Evolutionary conservation across 2,888 invertebrate species (phyloP).

Genomic region (Synanthedon tipuliformis): DNA sequence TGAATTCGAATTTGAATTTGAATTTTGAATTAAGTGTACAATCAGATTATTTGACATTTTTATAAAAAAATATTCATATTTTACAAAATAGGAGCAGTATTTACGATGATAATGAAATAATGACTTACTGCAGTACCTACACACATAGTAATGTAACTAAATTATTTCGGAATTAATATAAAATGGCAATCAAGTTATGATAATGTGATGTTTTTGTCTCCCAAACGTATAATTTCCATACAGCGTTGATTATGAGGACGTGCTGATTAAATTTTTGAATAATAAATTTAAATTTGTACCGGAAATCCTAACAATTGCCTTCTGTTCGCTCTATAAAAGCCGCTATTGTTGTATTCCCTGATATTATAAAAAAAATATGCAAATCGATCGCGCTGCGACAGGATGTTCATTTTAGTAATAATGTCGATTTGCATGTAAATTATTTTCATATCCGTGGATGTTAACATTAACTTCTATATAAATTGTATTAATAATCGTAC

Average conservation of each 20-base stretch:
- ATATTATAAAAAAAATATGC: conserved; percentile 67
- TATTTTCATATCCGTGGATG: conserved; percentile 54
- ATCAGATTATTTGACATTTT: too few species aligned
- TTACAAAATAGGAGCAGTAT: too few species aligned
- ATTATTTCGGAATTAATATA: too few species aligned
- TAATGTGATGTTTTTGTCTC: neutral
- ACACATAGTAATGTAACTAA: too few species aligned
- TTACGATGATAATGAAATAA: too few species aligned
- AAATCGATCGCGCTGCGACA: conserved; percentile 58
- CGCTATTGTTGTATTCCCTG: conserved; percentile 55
- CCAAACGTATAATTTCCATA: conserved; percentile 32
- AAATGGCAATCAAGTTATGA: neutral
- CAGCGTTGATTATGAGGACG: conserved; percentile 44
- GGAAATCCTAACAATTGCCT: conserved; percentile 58
- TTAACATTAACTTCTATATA: conserved; percentile 33
- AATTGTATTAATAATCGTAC: conserved; percentile 44
- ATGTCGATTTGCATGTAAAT: conserved; percentile 65
- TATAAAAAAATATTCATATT: too few species aligned
- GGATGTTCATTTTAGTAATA: conserved; percentile 66
- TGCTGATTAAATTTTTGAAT: conserved; percentile 53
- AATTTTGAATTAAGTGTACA: too few species aligned
- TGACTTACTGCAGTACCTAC: too few species aligned
- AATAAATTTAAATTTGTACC: conserved; percentile 52
- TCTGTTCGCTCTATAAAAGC: conserved; percentile 42
- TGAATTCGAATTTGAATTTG: too few species aligned